Evolutionary conservation across 2,888 invertebrate genomes (phyloP), one percentile per base, ranked within the genome.

Genomic region (Leptothorax acervorum): DNA sequence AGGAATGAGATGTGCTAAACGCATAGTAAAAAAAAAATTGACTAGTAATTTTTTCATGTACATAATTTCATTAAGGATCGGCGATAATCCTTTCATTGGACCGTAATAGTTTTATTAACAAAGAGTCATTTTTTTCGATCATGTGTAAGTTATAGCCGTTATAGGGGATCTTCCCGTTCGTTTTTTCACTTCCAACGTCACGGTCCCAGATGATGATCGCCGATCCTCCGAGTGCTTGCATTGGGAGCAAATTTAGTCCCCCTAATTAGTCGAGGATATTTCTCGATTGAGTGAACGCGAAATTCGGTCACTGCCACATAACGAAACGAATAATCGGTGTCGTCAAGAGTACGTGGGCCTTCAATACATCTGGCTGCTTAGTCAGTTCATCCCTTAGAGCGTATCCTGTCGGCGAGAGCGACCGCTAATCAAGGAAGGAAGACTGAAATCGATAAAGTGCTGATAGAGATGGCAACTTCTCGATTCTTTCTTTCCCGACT

Each of bases 331-430:
- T 66, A 87, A 85, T 78, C 83, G 90, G 86, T 88, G 88, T 90
- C 83, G 88, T 91, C 86, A 89, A 85, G 88, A 88, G 86, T 86
- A 90, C 83, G 90, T 90, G 90, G 86, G 91, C 87, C 90, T 90
- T 88, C 75, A 84, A 90, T 83, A 74, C 60, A 84, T 87, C 84
- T 84, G 85, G 85, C 87, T 85, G 84, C 57, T 70, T 86, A 88
- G 89, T 90, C 87, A 85, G 84, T 84, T 88, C 74, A 78, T 60
- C 48, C 60, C 60, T 74, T 39, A 6, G 60, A 75, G 18, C 79
- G 65, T 79, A 42, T 48, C 6, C 48, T 66, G 39, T 60, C 55
- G 48, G 12, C 18, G 79, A 2, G 28, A 74, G 60, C 28, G 18
- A 8, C 42, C 55, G 79, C 28, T 31, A 31, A 68, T 73, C 31